These are phyloP conservation scores for Tetanocera ferruginea DNA, from an alignment of 2,888 invertebrate genomes.

Conservation along the genomic window DNA sequence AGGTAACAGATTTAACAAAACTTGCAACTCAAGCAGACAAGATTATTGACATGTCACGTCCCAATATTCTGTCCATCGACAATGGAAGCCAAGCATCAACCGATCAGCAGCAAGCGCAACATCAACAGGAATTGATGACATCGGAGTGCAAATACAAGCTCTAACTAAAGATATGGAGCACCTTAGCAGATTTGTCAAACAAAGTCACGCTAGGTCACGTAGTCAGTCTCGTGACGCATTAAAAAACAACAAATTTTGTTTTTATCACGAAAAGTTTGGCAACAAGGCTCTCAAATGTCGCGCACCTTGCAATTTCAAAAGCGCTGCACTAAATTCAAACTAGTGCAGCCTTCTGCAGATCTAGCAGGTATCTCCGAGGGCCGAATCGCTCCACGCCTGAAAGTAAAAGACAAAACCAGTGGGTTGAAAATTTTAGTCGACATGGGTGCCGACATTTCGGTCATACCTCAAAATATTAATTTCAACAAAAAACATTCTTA, in stretches of 20 bases:
- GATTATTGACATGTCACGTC: not conserved
- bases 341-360: not conserved
- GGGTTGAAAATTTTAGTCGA: not conserved
- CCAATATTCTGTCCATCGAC: not conserved
- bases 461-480: not conserved
- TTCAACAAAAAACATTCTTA: not conserved
- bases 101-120: not conserved
- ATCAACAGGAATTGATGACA: not conserved
- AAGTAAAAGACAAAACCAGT: not conserved
- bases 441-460: conserved; percentile 14
- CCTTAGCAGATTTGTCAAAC: not conserved
- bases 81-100: not conserved
- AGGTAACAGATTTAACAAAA: not conserved
- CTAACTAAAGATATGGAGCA: not conserved
- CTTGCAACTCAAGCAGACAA: not conserved
- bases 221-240: not conserved
- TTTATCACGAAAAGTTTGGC: not conserved
- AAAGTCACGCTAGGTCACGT: not conserved
- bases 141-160: not conserved
- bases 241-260: not conserved
- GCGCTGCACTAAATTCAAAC: not conserved
- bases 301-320: not conserved
- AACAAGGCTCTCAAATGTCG: not conserved
- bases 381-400: not conserved
- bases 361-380: not conserved